Percentiles rank a stretch among this genome's conserved stretches.
phyloP scores from a whole-genome alignment of 2,113 vertebrate genomes.

The Vimba vimba region DNA sequence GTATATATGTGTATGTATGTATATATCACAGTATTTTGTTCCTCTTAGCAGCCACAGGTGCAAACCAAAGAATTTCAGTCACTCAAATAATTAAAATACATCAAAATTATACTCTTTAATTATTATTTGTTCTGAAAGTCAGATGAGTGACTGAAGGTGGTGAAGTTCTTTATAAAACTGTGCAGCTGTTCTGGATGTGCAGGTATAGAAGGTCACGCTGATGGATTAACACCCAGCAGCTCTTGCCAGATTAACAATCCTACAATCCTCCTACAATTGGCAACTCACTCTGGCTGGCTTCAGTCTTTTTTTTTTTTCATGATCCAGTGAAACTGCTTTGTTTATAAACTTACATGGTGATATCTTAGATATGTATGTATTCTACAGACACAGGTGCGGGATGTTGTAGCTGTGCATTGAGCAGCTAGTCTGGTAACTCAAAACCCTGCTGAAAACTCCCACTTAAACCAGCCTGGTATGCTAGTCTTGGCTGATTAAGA shows the following conservation, averaged over 20 bases:
- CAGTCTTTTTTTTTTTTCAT: background rate
- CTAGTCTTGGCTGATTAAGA: background rate
- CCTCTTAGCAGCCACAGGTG: background rate
- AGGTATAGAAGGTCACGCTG: constrained; percentile 27
- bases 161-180: background rate
- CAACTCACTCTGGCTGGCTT: background rate
- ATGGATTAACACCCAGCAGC: constrained; percentile 10
- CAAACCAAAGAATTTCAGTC: background rate
- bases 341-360: background rate
- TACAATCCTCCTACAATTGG: background rate
- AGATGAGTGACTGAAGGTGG: background rate
- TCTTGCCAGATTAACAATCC: constrained; percentile 9
- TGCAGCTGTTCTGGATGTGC: background rate
- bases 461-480: background rate
- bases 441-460: background rate
- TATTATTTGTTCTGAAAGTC: constrained; percentile 7
- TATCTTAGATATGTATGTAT: background rate
- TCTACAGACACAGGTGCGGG: background rate
- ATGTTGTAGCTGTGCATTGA: background rate
- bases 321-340: background rate
- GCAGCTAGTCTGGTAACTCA: background rate
- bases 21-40: too few species aligned
- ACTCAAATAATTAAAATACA: background rate
- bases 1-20: too few species aligned
- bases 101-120: background rate